Percentiles rank a stretch among this genome's conserved stretches.
phyloP scores from a whole-genome alignment of 1,140 invertebrate genomes.

The Drosophila erecta region DNA sequence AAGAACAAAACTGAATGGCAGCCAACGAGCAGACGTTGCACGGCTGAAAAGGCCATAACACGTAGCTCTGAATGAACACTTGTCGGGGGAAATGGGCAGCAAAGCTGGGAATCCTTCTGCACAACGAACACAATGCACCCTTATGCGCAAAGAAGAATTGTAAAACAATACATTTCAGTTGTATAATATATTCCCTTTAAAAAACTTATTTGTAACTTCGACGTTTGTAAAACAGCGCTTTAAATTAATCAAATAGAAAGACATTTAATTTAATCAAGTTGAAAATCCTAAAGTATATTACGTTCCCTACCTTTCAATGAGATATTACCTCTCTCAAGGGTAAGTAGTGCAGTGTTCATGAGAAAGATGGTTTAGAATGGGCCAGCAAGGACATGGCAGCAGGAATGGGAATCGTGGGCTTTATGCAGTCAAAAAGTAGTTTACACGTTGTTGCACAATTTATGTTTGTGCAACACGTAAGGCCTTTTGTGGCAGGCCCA shows the following conservation, averaged over 20 bases:
- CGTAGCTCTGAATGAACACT: constrained; percentile 72
- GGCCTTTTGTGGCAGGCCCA: constrained; percentile 65
- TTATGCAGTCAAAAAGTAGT: constrained; percentile 84
- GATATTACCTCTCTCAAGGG: neutral
- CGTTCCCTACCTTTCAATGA: neutral
- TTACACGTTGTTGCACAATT: constrained; percentile 85
- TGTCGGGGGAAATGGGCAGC: constrained; percentile 47
- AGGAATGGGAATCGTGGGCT: constrained; percentile 67
- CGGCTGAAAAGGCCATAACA: constrained; percentile 68
- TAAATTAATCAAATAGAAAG: no score
- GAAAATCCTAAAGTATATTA: neutral
- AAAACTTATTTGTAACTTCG: neutral
- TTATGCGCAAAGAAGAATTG: neutral
- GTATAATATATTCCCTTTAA: no score
- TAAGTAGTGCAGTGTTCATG: no score
- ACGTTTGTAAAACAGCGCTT: no score
- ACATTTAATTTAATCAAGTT: neutral
- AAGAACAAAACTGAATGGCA: constrained; percentile 39
- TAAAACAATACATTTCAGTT: neutral
- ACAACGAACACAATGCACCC: constrained; percentile 6
- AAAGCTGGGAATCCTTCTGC: neutral
- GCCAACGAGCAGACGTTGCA: constrained; percentile 54
- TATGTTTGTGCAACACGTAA: constrained; percentile 84
- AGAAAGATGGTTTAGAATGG: constrained; percentile 8
- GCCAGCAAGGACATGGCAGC: constrained; percentile 48